Evolutionary conservation across 2,797 vertebrate species (phyloP).

Genomic region (Esox lucius): DNA sequence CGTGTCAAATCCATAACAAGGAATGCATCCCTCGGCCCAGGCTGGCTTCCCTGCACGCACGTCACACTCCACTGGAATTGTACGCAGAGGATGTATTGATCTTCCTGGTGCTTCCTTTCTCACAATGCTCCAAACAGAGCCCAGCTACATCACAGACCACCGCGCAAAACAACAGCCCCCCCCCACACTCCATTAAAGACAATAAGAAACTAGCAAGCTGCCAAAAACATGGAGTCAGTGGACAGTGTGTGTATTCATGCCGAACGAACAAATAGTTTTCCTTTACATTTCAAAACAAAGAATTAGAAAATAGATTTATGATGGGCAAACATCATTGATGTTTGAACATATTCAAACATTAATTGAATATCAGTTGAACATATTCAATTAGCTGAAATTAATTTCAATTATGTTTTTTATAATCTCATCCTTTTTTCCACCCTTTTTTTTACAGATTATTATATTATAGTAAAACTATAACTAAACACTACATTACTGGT

Average conservation of each 20-base stretch:
- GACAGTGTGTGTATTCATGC: slow-evolving; percentile 28
- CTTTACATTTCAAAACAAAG: slow-evolving; percentile 42
- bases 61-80: slow-evolving; percentile 93
- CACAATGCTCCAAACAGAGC: slow-evolving; percentile 85
- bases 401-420: neutral
- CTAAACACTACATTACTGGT: too few relatives aligned
- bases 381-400: neutral
- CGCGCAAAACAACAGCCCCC: slow-evolving; percentile 64
- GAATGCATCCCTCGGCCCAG: slow-evolving; percentile 85
- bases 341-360: too few relatives aligned
- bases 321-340: neutral
- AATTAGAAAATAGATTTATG: slow-evolving; percentile 51
- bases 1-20: slow-evolving; percentile 96
- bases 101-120: slow-evolving; percentile 95
- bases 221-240: slow-evolving; percentile 63
- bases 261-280: slow-evolving; percentile 54
- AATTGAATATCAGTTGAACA: too few relatives aligned
- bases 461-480: neutral
- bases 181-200: slow-evolving; percentile 71
- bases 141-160: slow-evolving; percentile 64
- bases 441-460: neutral
- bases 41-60: slow-evolving; percentile 87
- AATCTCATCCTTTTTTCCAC: neutral
- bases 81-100: slow-evolving; percentile 95
- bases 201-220: slow-evolving; percentile 76